Evolutionary conservation across 1,140 invertebrate genomes (phyloP).

Genomic region (Drosophila nasuta): DNA sequence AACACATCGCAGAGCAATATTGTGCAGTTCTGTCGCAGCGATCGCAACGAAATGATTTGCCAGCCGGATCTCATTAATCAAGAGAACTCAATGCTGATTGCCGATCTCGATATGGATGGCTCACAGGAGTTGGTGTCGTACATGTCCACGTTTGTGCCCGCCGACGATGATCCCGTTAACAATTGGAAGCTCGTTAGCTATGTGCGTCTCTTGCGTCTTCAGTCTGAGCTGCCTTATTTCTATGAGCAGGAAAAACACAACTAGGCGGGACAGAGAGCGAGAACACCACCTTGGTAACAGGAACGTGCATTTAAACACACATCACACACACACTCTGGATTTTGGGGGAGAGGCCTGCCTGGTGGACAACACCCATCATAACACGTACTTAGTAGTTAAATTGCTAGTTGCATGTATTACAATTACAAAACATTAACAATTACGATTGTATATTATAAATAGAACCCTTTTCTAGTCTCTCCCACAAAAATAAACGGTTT

Average conservation of each 20-base stretch:
- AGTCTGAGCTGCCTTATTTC: constrained; percentile 89
- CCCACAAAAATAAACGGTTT: constrained; percentile 57
- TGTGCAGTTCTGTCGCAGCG: constrained; percentile 88
- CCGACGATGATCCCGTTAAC: constrained; percentile 80
- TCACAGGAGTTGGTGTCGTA: constrained; percentile 91
- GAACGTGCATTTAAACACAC: constrained; percentile 55
- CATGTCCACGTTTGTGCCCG: constrained; percentile 87
- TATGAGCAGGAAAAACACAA: constrained; percentile 84
- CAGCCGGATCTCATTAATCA: constrained; percentile 90
- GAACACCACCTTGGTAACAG: not conserved
- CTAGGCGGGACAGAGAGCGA: constrained; percentile 39
- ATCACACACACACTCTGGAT: constrained; percentile 16
- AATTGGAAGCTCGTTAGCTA: constrained; percentile 87
- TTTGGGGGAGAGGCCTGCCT: constrained; percentile 1
- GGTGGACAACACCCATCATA: not conserved
- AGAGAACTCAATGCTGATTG: constrained; percentile 89
- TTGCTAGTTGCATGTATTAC: constrained; percentile 63
- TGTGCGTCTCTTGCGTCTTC: constrained; percentile 88
- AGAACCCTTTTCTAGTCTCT: constrained; percentile 62
- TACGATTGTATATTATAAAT: constrained; percentile 69
- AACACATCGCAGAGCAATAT: constrained; percentile 91
- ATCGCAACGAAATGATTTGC: constrained; percentile 86
- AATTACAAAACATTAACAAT: constrained; percentile 36
- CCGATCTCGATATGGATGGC: constrained; percentile 90
- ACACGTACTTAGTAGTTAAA: constrained; percentile 20